Percentiles rank a stretch among this genome's conserved stretches.
phyloP scores from a whole-genome alignment of 23 tunicate genomes.

The Halocynthia aurantium region DNA sequence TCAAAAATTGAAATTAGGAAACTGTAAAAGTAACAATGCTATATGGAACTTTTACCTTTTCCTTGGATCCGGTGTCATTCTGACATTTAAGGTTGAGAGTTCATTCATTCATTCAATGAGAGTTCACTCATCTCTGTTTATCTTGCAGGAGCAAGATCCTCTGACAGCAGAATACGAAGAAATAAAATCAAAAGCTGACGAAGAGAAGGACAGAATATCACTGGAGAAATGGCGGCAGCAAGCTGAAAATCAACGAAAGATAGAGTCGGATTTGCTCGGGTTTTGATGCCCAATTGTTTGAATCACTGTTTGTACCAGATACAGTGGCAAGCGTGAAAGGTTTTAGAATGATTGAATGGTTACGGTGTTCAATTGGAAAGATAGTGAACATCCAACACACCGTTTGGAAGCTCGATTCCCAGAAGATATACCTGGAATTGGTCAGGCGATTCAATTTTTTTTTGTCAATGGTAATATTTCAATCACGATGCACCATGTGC shows the following conservation, averaged over 20 bases:
- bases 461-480: too few relatives aligned
- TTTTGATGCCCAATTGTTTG: slow-evolving; percentile 17
- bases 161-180: slow-evolving; percentile 44
- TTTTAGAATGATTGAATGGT: too few relatives aligned
- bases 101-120: neutral
- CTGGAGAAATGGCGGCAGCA: slow-evolving; percentile 63
- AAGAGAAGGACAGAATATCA: slow-evolving; percentile 41
- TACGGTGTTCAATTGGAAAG: too few relatives aligned
- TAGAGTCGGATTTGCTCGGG: slow-evolving; percentile 53
- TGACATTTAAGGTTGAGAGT: neutral
- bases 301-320: neutral
- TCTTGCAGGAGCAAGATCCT: slow-evolving; percentile 54
- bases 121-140: neutral
- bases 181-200: slow-evolving; percentile 30
- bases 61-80: neutral
- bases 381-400: too few relatives aligned
- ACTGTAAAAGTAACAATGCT: too few relatives aligned
- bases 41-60: neutral
- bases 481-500: too few relatives aligned
- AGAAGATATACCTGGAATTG: too few relatives aligned
- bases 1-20: too few relatives aligned
- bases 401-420: too few relatives aligned
- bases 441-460: too few relatives aligned
- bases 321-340: too few relatives aligned
- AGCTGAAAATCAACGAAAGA: slow-evolving; percentile 39